Percentiles rank a stretch among this genome's conserved stretches.
These are phyloP conservation scores for Odontesthes bonariensis DNA, from an alignment of 2,113 vertebrate species.

Conservation along the genomic window DNA sequence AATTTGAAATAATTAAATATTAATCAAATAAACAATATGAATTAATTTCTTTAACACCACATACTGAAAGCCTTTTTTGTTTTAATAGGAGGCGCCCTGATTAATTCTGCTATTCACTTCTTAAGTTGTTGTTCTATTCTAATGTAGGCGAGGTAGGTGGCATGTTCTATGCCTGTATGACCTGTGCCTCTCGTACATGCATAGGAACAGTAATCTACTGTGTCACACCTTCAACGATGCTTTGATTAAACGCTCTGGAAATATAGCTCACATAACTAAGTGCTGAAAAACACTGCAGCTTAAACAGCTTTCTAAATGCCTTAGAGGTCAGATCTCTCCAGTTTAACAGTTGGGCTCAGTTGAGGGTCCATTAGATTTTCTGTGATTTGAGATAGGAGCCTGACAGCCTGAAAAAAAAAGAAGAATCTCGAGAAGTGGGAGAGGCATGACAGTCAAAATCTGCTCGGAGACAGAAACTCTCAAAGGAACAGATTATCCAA, in stretches of 20 bases:
- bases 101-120: not conserved
- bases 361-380: constrained; percentile 58
- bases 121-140: not conserved
- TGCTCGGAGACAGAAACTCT: constrained; percentile 4
- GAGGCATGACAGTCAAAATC: constrained; percentile 3
- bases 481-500: constrained; percentile 15
- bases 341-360: constrained; percentile 32
- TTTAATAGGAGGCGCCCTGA: not conserved
- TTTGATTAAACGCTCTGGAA: constrained; percentile 53
- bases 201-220: not conserved
- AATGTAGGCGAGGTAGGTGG: not conserved
- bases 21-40: constrained; percentile 60
- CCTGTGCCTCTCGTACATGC: not conserved
- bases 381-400: constrained; percentile 53
- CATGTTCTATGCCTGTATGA: not conserved
- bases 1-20: constrained; percentile 41
- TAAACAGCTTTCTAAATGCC: constrained; percentile 44
- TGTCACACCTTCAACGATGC: constrained; percentile 52
- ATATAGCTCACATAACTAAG: constrained; percentile 53
- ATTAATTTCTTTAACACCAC: constrained; percentile 38
- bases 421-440: not conserved
- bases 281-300: constrained; percentile 53
- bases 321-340: constrained; percentile 55
- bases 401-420: constrained; percentile 28
- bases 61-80: not conserved